Percentiles rank a stretch among this genome's conserved stretches.
phyloP scores from a whole-genome alignment of 1,140 invertebrate species.

The Drosophila seguyi region DNA sequence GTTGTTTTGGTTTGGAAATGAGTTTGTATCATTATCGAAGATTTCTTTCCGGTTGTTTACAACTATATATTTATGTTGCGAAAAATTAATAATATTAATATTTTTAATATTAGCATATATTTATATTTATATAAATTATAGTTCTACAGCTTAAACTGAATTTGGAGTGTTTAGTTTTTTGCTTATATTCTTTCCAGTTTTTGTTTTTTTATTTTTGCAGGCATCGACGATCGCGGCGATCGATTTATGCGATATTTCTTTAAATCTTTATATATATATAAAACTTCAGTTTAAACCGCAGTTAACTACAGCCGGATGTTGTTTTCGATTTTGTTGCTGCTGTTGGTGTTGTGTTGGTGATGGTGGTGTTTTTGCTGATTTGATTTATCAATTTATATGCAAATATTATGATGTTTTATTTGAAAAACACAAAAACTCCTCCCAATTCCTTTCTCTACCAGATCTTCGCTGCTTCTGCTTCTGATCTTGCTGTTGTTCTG shows the following conservation, averaged over 20 bases:
- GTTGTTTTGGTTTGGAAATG: conserved; percentile 30
- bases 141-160: conserved; percentile 83
- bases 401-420: conserved; percentile 66
- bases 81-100: conserved; percentile 83
- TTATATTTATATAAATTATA: conserved; percentile 83
- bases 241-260: conserved; percentile 63
- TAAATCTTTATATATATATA: conserved; percentile 67
- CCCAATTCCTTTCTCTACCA: conserved; percentile 41
- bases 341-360: conserved; percentile 30
- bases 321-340: conserved; percentile 54
- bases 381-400: conserved; percentile 64
- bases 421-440: conserved; percentile 62
- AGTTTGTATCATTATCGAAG: conserved; percentile 37
- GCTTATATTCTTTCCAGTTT: conserved; percentile 40
- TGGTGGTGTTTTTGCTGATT: conserved; percentile 41
- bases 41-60: conserved; percentile 41
- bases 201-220: conserved; percentile 22
- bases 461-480: conserved; percentile 31
- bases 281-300: conserved; percentile 83
- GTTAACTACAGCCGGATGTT: conserved; percentile 82
- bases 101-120: conserved; percentile 83
- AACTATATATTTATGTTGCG: conserved; percentile 81
- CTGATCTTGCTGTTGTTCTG: conserved; percentile 43
- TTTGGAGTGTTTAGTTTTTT: conserved; percentile 79
- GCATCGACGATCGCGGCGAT: conserved; percentile 37